These are phyloP conservation scores for Cetonia aurata DNA, from an alignment of 2,888 invertebrate species.

Conservation along the genomic window DNA sequence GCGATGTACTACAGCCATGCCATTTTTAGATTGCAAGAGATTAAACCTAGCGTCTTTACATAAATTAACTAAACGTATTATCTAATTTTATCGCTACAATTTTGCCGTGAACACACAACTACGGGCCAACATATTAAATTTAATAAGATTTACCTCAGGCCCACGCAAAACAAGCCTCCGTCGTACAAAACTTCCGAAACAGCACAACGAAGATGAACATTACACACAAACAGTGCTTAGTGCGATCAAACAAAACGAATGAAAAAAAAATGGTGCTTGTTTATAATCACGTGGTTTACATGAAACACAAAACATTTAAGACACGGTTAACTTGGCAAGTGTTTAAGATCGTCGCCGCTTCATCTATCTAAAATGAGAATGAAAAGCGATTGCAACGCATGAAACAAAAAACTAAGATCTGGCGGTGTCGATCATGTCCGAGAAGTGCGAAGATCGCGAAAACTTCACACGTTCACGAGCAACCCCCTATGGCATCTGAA, in stretches of 20 bases:
- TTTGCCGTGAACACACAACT: no score
- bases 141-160: conserved; percentile 24
- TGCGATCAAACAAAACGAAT: conserved; percentile 10
- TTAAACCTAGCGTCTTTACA: no score
- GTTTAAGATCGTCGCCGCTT: conserved; percentile 30
- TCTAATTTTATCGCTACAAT: no score
- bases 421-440: conserved; percentile 44
- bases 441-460: conserved; percentile 36
- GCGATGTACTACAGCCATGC: no score
- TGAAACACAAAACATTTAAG: conserved; percentile 39
- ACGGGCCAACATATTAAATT: neutral
- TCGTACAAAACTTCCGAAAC: conserved; percentile 25
- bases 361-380: conserved; percentile 41
- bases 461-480: conserved; percentile 37
- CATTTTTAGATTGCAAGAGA: no score
- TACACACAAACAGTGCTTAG: conserved; percentile 32
- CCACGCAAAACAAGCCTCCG: conserved; percentile 36
- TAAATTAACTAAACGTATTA: no score
- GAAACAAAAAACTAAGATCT: conserved; percentile 45
- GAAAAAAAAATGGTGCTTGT: conserved; percentile 29
- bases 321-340: conserved; percentile 39
- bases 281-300: conserved; percentile 45
- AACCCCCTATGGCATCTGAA: conserved; percentile 41
- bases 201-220: conserved; percentile 18
- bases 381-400: conserved; percentile 26